Evolutionary conservation across 2,888 invertebrate genomes (phyloP), one percentile per base, ranked within the genome.

Genomic region (Himalopsyche anomala): DNA sequence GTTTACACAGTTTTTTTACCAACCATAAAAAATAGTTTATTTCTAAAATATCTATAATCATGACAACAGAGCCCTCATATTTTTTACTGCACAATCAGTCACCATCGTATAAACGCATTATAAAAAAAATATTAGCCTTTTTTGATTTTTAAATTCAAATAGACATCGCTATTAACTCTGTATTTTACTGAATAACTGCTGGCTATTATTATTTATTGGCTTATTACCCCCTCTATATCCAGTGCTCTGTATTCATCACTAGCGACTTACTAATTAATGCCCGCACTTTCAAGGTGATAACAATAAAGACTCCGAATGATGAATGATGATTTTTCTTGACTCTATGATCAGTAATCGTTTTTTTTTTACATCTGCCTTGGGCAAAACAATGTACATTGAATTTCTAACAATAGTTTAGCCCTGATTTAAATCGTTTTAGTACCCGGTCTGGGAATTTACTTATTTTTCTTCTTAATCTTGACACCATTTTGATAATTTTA

Each of bases 351-450:
- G 28, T 62, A 62, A 62, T 69, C n/a, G n/a, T 11, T 36, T 56
- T 28, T 62, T 74, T 74, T 74, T 74, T 6, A 74, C 69, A 28
- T 74, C 74, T 74, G 74, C 74, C 74, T 74, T 38, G 38, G n/a
- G 12, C 36, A 74, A 28, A 74, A 74, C 38, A 74, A 74, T 74
- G 36, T 28, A 11, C 69, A 69, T 69, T 38, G 38, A 74, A 74
- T 74, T 36, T 74, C 74, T 74, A 74, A 74, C 74, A 74, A 74
- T 74, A 74, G 74, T 0, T 38, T 74, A 74, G 74, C 74, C 74
- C 74, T 74, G 74, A 36, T 74, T 74, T 38, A 74, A 74, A 74
- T 38, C 19, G 15, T 74, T 38, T 74, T 74, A 36, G 4, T 38
- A 12, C 74, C 11, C 15, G 38, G 74, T 38, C 74, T 74, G 74